Conservation (phyloP, 2,113 vertebrate genomes). For the Hemichromis elongatus region DNA sequence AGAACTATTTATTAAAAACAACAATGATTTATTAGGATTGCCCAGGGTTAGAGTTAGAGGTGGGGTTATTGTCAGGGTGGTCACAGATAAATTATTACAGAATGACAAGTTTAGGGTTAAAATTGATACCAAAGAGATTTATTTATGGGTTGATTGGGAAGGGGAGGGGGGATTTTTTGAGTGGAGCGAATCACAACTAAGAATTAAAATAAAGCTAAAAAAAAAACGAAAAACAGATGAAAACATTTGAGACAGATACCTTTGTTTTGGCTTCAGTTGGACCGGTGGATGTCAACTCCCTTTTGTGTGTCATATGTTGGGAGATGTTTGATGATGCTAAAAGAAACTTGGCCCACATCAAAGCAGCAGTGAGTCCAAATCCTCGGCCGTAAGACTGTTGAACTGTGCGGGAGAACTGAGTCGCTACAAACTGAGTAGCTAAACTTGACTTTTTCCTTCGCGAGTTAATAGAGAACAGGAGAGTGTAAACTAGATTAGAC, state of each 20-base stretch:
- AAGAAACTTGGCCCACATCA: not conserved
- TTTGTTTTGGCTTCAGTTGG: not conserved
- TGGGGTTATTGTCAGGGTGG: not conserved
- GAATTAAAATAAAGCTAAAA: too few species aligned
- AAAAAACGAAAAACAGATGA: not conserved
- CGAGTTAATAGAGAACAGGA: not conserved
- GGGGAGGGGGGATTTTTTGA: too few species aligned
- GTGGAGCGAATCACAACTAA: too few species aligned
- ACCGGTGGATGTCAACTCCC: fast-evolving
- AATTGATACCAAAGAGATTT: not conserved
- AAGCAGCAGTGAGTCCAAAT: not conserved
- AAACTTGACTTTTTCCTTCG: not conserved
- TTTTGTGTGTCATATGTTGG: not conserved
- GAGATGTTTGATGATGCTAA: not conserved
- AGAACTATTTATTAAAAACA: not conserved
- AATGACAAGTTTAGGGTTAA: too few species aligned
- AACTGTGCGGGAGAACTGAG: fast-evolving
- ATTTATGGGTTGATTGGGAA: fast-evolving
- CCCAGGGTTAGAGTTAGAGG: not conserved
- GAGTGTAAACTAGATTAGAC: not conserved
- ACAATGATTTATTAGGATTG: not conserved
- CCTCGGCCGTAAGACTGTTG: not conserved
- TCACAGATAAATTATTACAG: not conserved
- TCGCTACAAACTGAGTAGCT: not conserved
- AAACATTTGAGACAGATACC: fast-evolving